Percentiles rank a stretch among this genome's conserved stretches.
Evolutionary conservation across 2,888 invertebrate genomes (phyloP).

Genomic region (Drosophila cognata): DNA sequence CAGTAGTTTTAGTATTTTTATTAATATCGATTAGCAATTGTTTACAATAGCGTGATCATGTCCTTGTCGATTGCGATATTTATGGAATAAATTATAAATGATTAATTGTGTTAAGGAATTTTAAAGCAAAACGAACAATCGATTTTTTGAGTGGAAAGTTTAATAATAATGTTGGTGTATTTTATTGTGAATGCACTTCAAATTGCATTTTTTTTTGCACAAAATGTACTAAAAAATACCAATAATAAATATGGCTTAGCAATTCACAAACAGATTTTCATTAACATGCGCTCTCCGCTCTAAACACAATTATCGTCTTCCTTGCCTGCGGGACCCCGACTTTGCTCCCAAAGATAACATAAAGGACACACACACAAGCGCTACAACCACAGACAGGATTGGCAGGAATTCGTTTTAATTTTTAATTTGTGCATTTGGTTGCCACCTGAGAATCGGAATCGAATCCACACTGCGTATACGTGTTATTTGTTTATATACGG

Average conservation of each 20-base stretch:
- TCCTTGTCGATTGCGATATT: background rate
- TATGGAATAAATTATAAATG: background rate
- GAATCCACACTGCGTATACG: slow-evolving; percentile 44
- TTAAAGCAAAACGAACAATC: background rate
- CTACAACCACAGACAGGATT: slow-evolving; percentile 20
- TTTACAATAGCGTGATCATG: background rate
- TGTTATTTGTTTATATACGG: slow-evolving; percentile 37
- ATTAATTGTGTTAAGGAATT: background rate
- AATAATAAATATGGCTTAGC: slow-evolving; percentile 2
- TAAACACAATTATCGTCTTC: slow-evolving; percentile 26
- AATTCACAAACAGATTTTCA: slow-evolving; percentile 22
- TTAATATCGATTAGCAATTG: background rate
- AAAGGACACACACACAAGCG: slow-evolving; percentile 33
- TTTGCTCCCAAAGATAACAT: slow-evolving; percentile 41
- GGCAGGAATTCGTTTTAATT: slow-evolving; percentile 15
- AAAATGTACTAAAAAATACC: slow-evolving; percentile 40
- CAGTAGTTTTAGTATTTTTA: slow-evolving; percentile 1
- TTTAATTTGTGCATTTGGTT: slow-evolving; percentile 16
- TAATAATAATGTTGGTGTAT: background rate
- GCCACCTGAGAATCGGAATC: slow-evolving; percentile 23
- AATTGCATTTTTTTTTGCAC: background rate
- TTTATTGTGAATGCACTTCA: background rate
- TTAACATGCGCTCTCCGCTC: slow-evolving; percentile 8
- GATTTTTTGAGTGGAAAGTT: background rate
- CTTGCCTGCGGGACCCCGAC: slow-evolving; percentile 24